These are phyloP conservation scores for Gymnoscelis rufifasciata DNA, from an alignment of 2,888 invertebrate species.

Conservation along the genomic window DNA sequence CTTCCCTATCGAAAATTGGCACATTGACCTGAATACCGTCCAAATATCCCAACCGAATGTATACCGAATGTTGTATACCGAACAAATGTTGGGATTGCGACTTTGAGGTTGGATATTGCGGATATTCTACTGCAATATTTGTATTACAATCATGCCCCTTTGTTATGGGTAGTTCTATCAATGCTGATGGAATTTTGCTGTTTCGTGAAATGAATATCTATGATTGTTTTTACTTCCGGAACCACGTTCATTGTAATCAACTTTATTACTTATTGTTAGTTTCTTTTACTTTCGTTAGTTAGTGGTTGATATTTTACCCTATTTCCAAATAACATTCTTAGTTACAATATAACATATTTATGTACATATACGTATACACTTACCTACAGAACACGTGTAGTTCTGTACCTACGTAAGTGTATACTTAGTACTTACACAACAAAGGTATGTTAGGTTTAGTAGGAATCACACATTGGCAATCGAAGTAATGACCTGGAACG, in stretches of 20 bases:
- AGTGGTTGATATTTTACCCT: too few relatives aligned
- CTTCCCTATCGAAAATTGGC: slow-evolving; percentile 42
- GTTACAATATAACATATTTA: too few relatives aligned
- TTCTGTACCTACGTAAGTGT: too few relatives aligned
- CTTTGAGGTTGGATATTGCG: slow-evolving; percentile 25
- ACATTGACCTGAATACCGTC: slow-evolving; percentile 45
- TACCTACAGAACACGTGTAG: too few relatives aligned
- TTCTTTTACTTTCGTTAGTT: not conserved
- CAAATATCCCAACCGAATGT: slow-evolving; percentile 29
- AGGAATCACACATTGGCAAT: too few relatives aligned
- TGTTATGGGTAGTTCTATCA: not conserved
- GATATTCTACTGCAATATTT: slow-evolving; percentile 33
- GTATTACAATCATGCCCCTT: slow-evolving; percentile 29
- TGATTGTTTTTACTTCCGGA: slow-evolving; percentile 6
- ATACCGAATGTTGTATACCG: too few relatives aligned
- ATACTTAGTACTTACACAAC: too few relatives aligned
- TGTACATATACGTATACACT: too few relatives aligned
- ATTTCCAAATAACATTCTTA: too few relatives aligned
- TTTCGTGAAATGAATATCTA: slow-evolving; percentile 6
- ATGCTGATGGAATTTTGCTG: slow-evolving; percentile 5
- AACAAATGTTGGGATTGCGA: slow-evolving; percentile 24
- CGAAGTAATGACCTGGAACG: too few relatives aligned
- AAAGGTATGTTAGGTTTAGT: too few relatives aligned
- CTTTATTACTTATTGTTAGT: too few relatives aligned
- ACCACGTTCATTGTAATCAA: not conserved